phyloP scores from a whole-genome alignment of 2,888 invertebrate genomes.

The Philereme transversata region DNA sequence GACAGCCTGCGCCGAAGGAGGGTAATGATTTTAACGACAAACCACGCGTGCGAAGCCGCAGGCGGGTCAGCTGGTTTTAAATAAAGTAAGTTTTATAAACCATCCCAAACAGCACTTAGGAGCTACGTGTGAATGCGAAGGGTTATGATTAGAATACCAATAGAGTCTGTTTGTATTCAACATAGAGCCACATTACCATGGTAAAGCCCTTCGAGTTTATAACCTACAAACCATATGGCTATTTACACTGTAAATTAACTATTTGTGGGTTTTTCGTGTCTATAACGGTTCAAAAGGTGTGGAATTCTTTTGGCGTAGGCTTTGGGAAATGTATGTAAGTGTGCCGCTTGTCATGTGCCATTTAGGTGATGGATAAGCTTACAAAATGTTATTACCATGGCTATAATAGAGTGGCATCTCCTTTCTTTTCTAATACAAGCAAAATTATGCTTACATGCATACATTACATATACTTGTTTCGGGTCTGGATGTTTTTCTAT shows the following conservation, averaged over 20 bases:
- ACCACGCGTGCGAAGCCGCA: background rate
- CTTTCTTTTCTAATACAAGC: too few species aligned
- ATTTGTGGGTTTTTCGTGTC: slow-evolving; percentile 30
- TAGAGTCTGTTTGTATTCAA: slow-evolving; percentile 30
- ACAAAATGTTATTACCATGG: background rate
- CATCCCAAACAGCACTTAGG: slow-evolving; percentile 30
- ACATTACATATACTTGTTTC: too few species aligned
- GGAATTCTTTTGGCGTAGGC: slow-evolving; percentile 18
- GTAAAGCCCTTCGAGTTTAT: slow-evolving; percentile 22
- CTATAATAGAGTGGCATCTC: too few species aligned
- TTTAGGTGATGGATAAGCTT: too few species aligned
- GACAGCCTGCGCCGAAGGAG: too few species aligned
- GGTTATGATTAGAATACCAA: slow-evolving; percentile 29
- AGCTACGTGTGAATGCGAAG: slow-evolving; percentile 30
- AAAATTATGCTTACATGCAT: too few species aligned
- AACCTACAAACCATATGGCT: slow-evolving; percentile 28
- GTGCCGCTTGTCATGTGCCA: slow-evolving; percentile 4
- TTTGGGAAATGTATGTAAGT: slow-evolving; percentile 20
- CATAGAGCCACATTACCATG: slow-evolving; percentile 20
- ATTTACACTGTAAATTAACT: slow-evolving; percentile 35
- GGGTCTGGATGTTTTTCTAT: too few species aligned
- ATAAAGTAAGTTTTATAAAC: slow-evolving; percentile 22
- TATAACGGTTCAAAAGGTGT: slow-evolving; percentile 27
- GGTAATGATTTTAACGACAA: background rate
- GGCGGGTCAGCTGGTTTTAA: background rate